Evolutionary conservation across 2,797 vertebrate species (phyloP).

Genomic region (Prunella strophiata): DNA sequence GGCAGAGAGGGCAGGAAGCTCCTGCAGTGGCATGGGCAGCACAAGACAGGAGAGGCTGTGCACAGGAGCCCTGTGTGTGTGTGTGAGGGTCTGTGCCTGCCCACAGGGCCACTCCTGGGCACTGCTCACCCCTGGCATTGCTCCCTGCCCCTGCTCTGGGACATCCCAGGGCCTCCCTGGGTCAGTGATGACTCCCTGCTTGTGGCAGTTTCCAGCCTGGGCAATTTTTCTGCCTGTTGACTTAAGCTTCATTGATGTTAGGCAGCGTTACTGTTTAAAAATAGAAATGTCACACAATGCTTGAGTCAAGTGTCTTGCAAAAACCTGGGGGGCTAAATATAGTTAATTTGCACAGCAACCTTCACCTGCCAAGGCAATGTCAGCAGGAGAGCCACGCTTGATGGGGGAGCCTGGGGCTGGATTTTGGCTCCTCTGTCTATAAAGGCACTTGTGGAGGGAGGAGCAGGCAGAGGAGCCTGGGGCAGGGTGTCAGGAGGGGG

Average conservation of each 20-base stretch:
- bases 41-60: neutral
- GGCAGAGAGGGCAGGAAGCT: neutral
- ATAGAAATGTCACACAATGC: neutral
- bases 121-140: accelerated
- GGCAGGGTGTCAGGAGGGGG: neutral
- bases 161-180: accelerated
- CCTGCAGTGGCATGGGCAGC: neutral
- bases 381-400: neutral
- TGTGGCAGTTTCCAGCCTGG: neutral
- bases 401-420: accelerated
- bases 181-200: neutral
- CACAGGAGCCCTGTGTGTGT: accelerated
- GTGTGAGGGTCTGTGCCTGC: accelerated
- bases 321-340: neutral
- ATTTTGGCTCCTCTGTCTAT: neutral
- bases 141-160: accelerated
- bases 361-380: neutral
- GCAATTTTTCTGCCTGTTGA: neutral
- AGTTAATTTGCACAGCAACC: neutral
- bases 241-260: neutral
- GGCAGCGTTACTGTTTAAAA: neutral
- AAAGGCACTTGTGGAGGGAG: neutral
- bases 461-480: neutral
- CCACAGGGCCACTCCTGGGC: neutral
- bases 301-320: neutral